Conservation (phyloP, 2,113 vertebrate genomes). For the Phylloscopus trochilus region DNA sequence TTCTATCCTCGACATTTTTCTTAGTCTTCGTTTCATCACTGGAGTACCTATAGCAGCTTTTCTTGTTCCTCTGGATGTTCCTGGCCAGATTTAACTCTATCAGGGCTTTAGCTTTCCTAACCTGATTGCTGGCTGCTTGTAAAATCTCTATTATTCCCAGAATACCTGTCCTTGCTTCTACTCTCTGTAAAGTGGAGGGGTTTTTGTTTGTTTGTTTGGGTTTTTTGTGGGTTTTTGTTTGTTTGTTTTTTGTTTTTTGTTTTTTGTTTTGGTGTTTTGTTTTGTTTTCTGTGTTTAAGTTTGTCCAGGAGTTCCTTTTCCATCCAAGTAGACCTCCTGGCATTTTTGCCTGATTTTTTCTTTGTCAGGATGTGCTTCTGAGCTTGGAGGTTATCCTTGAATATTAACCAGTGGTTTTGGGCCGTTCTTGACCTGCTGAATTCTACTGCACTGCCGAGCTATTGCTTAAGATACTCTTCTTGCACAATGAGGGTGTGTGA, state of each 20-base stretch:
- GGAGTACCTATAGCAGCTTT: background rate
- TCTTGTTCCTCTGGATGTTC: background rate
- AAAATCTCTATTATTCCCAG: background rate
- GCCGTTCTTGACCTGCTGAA: background rate
- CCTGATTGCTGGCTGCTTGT: background rate
- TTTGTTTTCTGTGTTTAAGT: background rate
- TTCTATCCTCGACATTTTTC: background rate
- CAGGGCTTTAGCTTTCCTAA: background rate
- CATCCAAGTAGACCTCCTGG: background rate
- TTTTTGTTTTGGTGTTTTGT: too few species aligned
- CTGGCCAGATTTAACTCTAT: background rate
- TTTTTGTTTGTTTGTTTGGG: too few species aligned
- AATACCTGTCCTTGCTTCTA: background rate
- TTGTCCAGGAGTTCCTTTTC: background rate
- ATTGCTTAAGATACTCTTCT: background rate
- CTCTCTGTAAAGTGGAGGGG: background rate
- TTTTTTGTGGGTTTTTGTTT: too few species aligned
- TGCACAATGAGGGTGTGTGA: accelerated
- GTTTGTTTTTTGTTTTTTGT: too few species aligned
- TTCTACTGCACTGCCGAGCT: background rate
- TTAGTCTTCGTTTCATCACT: background rate
- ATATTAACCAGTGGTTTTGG: background rate
- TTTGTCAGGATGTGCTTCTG: background rate
- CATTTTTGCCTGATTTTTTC: background rate
- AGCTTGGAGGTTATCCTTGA: background rate